phyloP scores from a whole-genome alignment of 2,797 vertebrate genomes.

The Spinus pinus region DNA sequence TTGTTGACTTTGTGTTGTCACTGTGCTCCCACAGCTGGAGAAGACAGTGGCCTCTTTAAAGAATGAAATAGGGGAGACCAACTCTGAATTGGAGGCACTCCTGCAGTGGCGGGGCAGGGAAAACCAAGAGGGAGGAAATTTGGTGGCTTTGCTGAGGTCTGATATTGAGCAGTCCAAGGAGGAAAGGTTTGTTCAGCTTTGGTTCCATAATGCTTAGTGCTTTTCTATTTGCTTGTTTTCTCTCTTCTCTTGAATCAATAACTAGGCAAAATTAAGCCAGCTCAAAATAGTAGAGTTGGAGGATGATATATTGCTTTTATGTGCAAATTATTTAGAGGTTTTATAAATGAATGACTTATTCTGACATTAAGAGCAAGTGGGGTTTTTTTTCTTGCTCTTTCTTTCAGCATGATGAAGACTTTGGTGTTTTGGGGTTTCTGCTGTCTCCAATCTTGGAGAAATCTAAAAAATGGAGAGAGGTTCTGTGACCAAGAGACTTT shows the following conservation, averaged over 20 bases:
- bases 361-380: not conserved
- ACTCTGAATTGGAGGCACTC: conserved; percentile 81
- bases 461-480: not conserved
- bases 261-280: not conserved
- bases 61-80: conserved; percentile 77
- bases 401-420: not conserved
- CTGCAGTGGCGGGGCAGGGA: conserved; percentile 83
- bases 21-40: conserved; percentile 77
- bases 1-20: not conserved
- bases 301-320: not conserved
- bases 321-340: not conserved
- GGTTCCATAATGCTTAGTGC: not conserved
- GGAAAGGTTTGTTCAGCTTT: conserved; percentile 78
- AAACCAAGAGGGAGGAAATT: conserved; percentile 84
- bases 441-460: not conserved
- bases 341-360: not conserved
- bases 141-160: conserved; percentile 85
- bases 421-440: not conserved
- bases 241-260: not conserved
- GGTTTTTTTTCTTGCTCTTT: not conserved
- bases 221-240: not conserved
- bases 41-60: conserved; percentile 80
- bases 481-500: not conserved
- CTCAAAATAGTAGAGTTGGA: not conserved
- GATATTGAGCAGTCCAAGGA: conserved; percentile 79